Evolutionary conservation across 1,140 invertebrate genomes (phyloP).

Genomic region (Apocrypta bakeri): DNA sequence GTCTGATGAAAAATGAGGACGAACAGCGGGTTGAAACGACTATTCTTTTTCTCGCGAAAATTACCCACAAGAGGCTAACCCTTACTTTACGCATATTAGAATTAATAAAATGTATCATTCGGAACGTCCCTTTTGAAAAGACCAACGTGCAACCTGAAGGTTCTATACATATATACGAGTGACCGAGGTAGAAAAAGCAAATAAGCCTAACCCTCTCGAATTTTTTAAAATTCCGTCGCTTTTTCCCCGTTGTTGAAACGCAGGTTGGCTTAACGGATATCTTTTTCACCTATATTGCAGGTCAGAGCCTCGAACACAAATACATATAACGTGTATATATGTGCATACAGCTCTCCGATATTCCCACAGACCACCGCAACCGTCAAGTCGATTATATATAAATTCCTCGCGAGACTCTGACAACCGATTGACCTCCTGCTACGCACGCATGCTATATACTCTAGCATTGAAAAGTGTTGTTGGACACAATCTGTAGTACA

Average conservation of each 20-base stretch:
- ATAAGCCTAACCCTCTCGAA: background rate
- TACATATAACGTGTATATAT: no score
- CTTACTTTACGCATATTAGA: no score
- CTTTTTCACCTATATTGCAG: no score
- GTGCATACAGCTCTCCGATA: conserved; percentile 1
- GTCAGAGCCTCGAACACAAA: no score
- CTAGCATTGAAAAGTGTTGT: background rate
- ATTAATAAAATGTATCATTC: no score
- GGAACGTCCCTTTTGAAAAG: no score
- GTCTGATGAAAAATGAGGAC: background rate
- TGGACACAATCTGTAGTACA: no score
- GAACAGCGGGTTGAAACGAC: background rate
- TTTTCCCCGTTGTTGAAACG: no score
- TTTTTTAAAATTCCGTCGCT: conserved; percentile 8
- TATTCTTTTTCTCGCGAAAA: background rate
- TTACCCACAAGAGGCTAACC: background rate
- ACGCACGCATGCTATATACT: background rate
- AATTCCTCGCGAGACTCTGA: background rate
- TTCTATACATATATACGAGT: no score
- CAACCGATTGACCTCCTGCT: conserved; percentile 8
- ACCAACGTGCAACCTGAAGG: no score
- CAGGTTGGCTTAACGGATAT: no score
- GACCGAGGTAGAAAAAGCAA: no score
- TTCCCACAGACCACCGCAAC: conserved; percentile 41
- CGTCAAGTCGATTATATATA: background rate